phyloP scores from a whole-genome alignment of 2,797 vertebrate genomes.

The Acomys russatus region DNA sequence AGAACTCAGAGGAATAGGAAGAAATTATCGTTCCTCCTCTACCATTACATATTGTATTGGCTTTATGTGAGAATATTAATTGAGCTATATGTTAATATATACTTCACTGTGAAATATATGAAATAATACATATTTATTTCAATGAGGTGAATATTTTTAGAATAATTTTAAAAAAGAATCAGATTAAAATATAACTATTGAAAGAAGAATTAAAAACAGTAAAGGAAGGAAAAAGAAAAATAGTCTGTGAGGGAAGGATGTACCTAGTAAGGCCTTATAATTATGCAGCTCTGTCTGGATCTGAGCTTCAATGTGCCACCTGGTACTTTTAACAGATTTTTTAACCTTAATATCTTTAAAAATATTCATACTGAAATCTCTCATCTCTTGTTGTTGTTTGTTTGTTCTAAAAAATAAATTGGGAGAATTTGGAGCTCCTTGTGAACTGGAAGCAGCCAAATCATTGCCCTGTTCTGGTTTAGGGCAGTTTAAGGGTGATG shows the following conservation, averaged over 20 bases:
- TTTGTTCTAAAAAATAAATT: constrained; percentile 15
- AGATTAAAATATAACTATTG: background rate
- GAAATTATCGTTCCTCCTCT: background rate
- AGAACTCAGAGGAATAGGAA: background rate
- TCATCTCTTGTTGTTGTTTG: background rate
- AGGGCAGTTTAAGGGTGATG: background rate
- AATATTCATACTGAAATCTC: background rate
- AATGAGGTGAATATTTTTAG: background rate
- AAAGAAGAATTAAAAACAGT: background rate
- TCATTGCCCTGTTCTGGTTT: background rate
- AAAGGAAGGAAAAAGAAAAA: background rate
- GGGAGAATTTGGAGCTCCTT: background rate
- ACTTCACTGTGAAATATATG: too few species aligned
- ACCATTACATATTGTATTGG: background rate
- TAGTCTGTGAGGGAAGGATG: too few species aligned
- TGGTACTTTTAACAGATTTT: background rate
- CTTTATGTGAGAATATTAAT: constrained; percentile 29
- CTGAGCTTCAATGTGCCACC: background rate
- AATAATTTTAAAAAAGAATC: background rate
- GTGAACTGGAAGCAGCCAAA: background rate
- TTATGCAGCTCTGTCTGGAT: background rate
- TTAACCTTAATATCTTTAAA: background rate
- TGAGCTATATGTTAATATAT: background rate
- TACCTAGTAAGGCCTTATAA: background rate
- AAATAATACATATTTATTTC: constrained; percentile 12